These are phyloP conservation scores for Lasioglossum figueresi DNA, from an alignment of 2,888 invertebrate species.

Conservation along the genomic window DNA sequence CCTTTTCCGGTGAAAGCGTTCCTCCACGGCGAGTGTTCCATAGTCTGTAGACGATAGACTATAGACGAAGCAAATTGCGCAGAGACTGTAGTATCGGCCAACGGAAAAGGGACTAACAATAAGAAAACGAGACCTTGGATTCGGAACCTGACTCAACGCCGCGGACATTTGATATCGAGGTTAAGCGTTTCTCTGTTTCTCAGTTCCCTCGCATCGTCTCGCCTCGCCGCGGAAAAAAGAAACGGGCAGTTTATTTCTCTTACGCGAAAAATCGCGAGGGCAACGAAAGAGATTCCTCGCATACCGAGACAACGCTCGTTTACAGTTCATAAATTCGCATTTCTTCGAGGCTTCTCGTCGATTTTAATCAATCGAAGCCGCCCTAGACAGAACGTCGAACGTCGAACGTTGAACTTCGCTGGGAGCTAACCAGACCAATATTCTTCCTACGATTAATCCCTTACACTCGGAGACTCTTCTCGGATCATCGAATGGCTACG, in stretches of 20 bases:
- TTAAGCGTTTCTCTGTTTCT: slow-evolving; percentile 45
- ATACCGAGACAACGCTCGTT: slow-evolving; percentile 31
- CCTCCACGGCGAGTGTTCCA: not conserved
- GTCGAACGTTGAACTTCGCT: not conserved
- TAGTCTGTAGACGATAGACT: not conserved
- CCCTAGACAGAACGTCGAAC: not conserved
- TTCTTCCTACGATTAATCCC: not conserved
- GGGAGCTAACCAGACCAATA: not conserved
- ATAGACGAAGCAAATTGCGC: not conserved
- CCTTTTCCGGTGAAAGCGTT: not conserved
- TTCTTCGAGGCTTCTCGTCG: slow-evolving; percentile 18
- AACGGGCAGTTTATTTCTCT: slow-evolving; percentile 49
- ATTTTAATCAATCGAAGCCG: slow-evolving; percentile 8
- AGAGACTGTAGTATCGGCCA: not conserved
- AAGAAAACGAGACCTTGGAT: slow-evolving; percentile 52
- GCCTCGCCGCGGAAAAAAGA: slow-evolving; percentile 18
- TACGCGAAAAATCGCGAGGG: slow-evolving; percentile 51
- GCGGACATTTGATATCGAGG: slow-evolving; percentile 60
- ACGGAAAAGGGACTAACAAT: slow-evolving; percentile 25
- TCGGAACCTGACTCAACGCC: slow-evolving; percentile 51
- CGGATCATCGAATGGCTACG: not conserved
- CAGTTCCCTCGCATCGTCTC: not conserved
- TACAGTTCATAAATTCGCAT: slow-evolving; percentile 48
- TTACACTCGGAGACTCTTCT: not conserved
- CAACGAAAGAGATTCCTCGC: slow-evolving; percentile 51